Percentiles rank a stretch among this genome's conserved stretches.
Evolutionary conservation across 1,140 invertebrate genomes (phyloP).

Genomic region (Drosophila kikkawai): DNA sequence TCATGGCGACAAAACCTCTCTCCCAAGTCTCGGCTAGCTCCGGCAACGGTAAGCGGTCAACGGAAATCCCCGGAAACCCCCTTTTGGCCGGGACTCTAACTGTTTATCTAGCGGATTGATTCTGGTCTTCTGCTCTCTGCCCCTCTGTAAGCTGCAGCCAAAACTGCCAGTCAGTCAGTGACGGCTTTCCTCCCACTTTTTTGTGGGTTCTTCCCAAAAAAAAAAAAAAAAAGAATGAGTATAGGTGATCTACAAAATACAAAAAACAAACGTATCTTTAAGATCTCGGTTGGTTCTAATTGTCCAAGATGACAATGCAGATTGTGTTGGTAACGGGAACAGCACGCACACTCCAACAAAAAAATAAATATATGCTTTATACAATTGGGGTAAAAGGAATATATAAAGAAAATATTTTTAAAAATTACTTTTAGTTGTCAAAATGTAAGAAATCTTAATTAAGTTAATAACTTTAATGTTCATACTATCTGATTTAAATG

Average conservation of each 20-base stretch:
- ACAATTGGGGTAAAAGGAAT: not conserved
- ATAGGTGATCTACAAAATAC: conserved; percentile 22
- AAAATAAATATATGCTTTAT: conserved; percentile 11
- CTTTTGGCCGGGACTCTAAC: conserved; percentile 57
- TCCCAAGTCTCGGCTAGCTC: conserved; percentile 6
- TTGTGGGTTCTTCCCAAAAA: conserved; percentile 47
- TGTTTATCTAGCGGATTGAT: conserved; percentile 65
- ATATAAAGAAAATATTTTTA: not conserved
- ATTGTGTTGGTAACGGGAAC: conserved; percentile 67
- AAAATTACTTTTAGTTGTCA: accelerated
- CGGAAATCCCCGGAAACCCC: conserved; percentile 54
- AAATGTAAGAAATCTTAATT: not conserved
- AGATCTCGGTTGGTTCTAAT: conserved; percentile 52
- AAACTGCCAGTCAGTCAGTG: conserved; percentile 1
- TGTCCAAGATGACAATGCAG: conserved; percentile 77
- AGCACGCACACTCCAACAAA: conserved; percentile 48
- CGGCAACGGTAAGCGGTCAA: conserved; percentile 50
- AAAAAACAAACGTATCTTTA: conserved; percentile 39
- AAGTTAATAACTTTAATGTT: not conserved
- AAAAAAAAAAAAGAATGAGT: conserved; percentile 19
- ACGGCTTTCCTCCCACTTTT: conserved; percentile 51
- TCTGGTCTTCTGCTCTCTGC: not conserved
- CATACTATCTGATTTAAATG: not conserved
- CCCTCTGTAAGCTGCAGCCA: not conserved
- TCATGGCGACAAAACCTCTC: conserved; percentile 44